These are phyloP conservation scores for Epistrophe eligans DNA, from an alignment of 2,888 invertebrate genomes.

Conservation along the genomic window DNA sequence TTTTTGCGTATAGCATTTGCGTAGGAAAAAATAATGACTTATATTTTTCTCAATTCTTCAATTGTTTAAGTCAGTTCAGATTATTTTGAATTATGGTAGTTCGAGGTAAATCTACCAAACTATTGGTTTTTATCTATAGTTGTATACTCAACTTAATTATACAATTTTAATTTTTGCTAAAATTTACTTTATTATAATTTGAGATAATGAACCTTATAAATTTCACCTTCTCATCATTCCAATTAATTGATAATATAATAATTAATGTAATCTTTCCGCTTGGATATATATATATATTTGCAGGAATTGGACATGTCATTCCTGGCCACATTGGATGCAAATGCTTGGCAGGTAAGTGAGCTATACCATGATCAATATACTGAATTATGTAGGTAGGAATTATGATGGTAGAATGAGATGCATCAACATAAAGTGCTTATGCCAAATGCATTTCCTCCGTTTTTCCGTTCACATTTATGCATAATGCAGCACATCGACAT, in stretches of 20 bases:
- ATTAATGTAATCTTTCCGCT: conserved; percentile 56
- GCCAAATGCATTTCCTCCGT: conserved; percentile 35
- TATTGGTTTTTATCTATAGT: not conserved
- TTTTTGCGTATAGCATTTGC: too few species aligned
- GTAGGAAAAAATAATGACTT: too few species aligned
- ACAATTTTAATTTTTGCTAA: not conserved
- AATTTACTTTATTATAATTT: not conserved
- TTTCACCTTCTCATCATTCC: not conserved
- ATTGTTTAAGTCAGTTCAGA: too few species aligned
- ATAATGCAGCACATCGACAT: conserved; percentile 48
- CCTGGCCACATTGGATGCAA: conserved; percentile 85
- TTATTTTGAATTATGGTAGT: too few species aligned
- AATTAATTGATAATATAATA: conserved; percentile 14
- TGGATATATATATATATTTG: conserved; percentile 64
- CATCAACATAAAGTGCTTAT: conserved; percentile 20
- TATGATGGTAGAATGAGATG: not conserved
- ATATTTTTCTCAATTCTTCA: too few species aligned
- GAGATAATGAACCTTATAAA: not conserved
- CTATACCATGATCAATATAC: not conserved
- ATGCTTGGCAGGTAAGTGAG: conserved; percentile 85
- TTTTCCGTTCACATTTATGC: conserved; percentile 56
- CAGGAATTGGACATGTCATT: conserved; percentile 85
- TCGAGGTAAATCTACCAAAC: too few species aligned
- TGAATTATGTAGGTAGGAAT: too few species aligned
- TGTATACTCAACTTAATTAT: not conserved